Evolutionary conservation across 1,140 invertebrate genomes (phyloP), one percentile per base, ranked within the genome.

Genomic region (Panulirus ornatus): DNA sequence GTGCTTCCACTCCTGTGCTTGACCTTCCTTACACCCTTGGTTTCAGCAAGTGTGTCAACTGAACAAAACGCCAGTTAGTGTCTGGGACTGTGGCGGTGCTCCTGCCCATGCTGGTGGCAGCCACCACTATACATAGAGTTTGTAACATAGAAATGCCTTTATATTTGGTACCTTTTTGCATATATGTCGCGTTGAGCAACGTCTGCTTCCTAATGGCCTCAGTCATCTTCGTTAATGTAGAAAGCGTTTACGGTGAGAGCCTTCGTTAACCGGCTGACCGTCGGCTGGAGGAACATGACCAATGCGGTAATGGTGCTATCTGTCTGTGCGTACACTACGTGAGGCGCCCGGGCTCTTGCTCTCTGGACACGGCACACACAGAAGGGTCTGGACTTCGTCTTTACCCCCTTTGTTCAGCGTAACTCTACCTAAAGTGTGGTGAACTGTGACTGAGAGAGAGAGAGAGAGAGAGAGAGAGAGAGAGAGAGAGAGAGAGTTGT

Each of bases 91-190:
- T 54, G 5, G n/a, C n/a, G n/a, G n/a, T n/a, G n/a, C n/a, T n/a
- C n/a, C n/a, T n/a, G n/a, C n/a, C n/a, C n/a, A n/a, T n/a, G n/a
- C n/a, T n/a, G n/a, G n/a, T n/a, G n/a, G n/a, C n/a, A n/a, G n/a
- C n/a, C n/a, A n/a, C 58, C 8, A 27, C n/a, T 27, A 5, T 27
- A 66, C n/a, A 27, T 27, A 5, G 27, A 66, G n/a, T 5, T 66
- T 66, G 58, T 66, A 27, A 66, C 6, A 66, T 66, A 66, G 58
- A 66, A 66, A 66, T 27, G 22, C 22, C 3, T 66, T 66, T 66
- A 66, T 66, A 66, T 66, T 66, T 66, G 58, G 58, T 66, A 66
- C 58, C 27, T 30, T n/a, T 66, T 66, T 66, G 30, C n/a, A 66
- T 3, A 66, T 19, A 27, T 66, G n/a, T 27, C 14, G n/a, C n/a